Evolutionary conservation across 2,797 vertebrate genomes (phyloP).

Genomic region (Siniperca undulata): DNA sequence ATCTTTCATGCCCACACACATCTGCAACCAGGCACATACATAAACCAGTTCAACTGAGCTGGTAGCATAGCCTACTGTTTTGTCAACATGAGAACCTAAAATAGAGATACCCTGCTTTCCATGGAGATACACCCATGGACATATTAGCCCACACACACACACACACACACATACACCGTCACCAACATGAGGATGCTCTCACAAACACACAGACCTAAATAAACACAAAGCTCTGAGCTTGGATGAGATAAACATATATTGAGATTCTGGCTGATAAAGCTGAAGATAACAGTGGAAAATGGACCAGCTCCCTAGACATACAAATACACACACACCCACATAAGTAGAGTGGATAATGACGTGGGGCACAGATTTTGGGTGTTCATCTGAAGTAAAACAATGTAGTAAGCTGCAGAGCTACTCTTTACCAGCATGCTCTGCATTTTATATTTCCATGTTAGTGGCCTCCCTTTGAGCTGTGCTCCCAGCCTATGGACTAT

Average conservation of each 20-base stretch:
- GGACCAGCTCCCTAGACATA: slow-evolving; percentile 26
- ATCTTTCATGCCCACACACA: slow-evolving; percentile 27
- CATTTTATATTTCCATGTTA: neutral
- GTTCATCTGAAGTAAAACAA: slow-evolving; percentile 21
- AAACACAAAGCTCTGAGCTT: slow-evolving; percentile 8
- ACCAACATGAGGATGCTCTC: slow-evolving; percentile 21
- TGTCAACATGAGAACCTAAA: slow-evolving; percentile 51
- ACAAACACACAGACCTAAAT: slow-evolving; percentile 30
- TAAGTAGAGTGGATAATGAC: slow-evolving; percentile 5
- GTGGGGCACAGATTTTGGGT: neutral
- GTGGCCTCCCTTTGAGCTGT: slow-evolving; percentile 3
- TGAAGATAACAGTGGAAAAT: slow-evolving; percentile 36
- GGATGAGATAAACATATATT: slow-evolving; percentile 28
- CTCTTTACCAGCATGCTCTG: slow-evolving; percentile 5
- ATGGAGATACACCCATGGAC: slow-evolving; percentile 45
- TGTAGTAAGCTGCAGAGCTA: neutral
- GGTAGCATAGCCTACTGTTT: slow-evolving; percentile 20
- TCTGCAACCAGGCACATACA: neutral
- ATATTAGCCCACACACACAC: slow-evolving; percentile 35
- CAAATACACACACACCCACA: neutral
- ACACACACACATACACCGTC: neutral
- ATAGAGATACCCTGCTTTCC: slow-evolving; percentile 50
- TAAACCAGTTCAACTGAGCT: slow-evolving; percentile 9
- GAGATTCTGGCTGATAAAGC: slow-evolving; percentile 31
- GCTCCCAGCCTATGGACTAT: neutral